phyloP scores from a whole-genome alignment of 2,113 vertebrate species.

The Eonycteris spelaea region DNA sequence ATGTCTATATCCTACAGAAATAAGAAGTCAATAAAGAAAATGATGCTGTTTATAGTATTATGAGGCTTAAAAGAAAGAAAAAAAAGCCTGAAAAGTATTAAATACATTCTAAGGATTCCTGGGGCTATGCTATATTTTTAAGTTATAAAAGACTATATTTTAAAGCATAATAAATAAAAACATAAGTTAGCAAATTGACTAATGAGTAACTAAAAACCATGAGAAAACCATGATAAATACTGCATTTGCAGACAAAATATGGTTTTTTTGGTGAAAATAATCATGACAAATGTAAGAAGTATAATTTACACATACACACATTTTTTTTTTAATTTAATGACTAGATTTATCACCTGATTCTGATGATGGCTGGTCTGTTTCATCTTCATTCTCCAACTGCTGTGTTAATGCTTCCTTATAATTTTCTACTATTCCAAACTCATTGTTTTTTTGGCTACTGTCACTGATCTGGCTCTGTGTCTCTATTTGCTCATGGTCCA shows the following conservation, averaged over 20 bases:
- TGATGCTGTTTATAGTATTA: background rate
- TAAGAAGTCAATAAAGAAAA: background rate
- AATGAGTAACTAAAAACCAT: background rate
- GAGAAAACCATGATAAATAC: background rate
- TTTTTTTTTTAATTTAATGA: background rate
- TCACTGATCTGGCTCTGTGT: constrained; percentile 59
- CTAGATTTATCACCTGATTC: constrained; percentile 83
- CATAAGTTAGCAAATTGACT: background rate
- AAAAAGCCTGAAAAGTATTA: background rate
- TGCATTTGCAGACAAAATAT: background rate
- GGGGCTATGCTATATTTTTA: background rate
- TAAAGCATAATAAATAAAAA: background rate
- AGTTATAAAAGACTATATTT: background rate
- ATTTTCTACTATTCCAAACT: constrained; percentile 59
- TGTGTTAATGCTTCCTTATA: constrained; percentile 77
- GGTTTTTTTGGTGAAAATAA: constrained; percentile 15
- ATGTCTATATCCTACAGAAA: background rate
- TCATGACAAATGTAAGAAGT: background rate
- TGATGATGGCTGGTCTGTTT: constrained; percentile 80
- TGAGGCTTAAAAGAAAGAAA: background rate
- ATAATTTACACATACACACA: background rate
- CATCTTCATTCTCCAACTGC: constrained; percentile 81
- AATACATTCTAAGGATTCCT: background rate
- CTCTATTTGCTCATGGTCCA: constrained; percentile 71
- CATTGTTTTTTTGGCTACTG: constrained; percentile 69